A percentile compares a stretch with the other conserved stretches of the same genome.
Conservation (phyloP, 2,113 vertebrate genomes). For the Trichomycterus rosablanca region DNA sequence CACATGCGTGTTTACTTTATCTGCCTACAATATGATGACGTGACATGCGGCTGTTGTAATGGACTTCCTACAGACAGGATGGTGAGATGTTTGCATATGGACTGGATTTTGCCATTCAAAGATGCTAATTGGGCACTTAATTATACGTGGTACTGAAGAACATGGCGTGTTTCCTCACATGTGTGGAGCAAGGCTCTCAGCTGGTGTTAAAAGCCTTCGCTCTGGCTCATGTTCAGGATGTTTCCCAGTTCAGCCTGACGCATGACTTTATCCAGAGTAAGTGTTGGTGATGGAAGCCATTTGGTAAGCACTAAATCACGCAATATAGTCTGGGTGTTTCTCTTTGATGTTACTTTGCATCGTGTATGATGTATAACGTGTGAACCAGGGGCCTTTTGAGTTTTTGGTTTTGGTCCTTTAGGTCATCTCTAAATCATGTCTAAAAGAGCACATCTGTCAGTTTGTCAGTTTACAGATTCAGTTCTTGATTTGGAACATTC, state of each 20-base stretch:
- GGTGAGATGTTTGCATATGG: not conserved
- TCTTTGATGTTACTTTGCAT: not conserved
- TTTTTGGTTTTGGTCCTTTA: not conserved
- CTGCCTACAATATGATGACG: constrained; percentile 45
- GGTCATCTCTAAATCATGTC: constrained; percentile 11
- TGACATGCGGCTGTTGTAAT: constrained; percentile 37
- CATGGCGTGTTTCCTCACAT: not conserved
- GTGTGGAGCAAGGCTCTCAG: no score
- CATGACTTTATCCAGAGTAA: constrained; percentile 42
- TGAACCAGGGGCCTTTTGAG: not conserved
- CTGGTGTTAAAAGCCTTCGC: no score
- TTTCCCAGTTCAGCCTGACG: constrained; percentile 53
- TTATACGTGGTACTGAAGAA: constrained; percentile 4
- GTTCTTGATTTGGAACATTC: no score
- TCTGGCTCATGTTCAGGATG: constrained; percentile 17
- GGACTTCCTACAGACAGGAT: constrained; percentile 35
- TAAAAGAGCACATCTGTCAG: no score
- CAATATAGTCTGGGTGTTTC: constrained; percentile 45
- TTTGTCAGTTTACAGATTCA: no score
- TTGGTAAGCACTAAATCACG: constrained; percentile 55
- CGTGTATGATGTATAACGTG: constrained; percentile 4
- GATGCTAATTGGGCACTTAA: constrained; percentile 11
- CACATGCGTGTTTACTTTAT: constrained; percentile 47
- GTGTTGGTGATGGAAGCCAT: constrained; percentile 53
- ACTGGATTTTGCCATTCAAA: not conserved